These are phyloP conservation scores for Tinea semifulvella DNA, from an alignment of 2,888 invertebrate genomes.

Conservation along the genomic window DNA sequence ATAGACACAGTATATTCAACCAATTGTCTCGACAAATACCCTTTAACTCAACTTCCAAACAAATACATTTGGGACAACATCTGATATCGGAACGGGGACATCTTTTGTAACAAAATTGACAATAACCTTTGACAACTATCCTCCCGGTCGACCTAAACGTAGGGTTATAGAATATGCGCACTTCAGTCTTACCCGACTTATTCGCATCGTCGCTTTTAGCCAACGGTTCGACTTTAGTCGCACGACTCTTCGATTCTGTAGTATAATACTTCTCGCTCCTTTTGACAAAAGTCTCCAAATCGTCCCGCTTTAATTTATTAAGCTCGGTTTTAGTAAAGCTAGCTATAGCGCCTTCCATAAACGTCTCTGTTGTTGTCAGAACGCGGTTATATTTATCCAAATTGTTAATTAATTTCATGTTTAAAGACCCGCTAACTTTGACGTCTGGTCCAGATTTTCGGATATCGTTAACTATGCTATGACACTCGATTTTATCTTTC, in stretches of 20 bases:
- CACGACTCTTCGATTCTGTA: slow-evolving; percentile 37
- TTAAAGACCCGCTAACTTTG: slow-evolving; percentile 47
- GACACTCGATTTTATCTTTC: slow-evolving; percentile 47
- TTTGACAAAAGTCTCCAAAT: slow-evolving; percentile 53
- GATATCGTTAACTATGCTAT: slow-evolving; percentile 51
- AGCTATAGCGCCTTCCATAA: slow-evolving; percentile 44
- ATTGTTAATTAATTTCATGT: slow-evolving; percentile 48
- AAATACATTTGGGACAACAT: slow-evolving; percentile 45
- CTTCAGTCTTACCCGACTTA: slow-evolving; percentile 38
- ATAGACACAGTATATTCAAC: slow-evolving; percentile 45
- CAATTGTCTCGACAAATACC: slow-evolving; percentile 49
- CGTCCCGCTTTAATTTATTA: slow-evolving; percentile 35
- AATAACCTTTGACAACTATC: slow-evolving; percentile 34
- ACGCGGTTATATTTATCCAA: slow-evolving; percentile 51
- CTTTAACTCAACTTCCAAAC: slow-evolving; percentile 42
- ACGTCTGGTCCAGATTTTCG: slow-evolving; percentile 44
- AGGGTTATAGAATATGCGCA: slow-evolving; percentile 57
- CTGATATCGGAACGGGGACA: slow-evolving; percentile 46
- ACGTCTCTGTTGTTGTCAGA: slow-evolving; percentile 49
- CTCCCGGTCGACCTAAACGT: slow-evolving; percentile 41
- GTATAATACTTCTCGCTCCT: slow-evolving; percentile 58
- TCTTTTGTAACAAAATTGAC: slow-evolving; percentile 39
- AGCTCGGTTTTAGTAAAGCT: slow-evolving; percentile 50
- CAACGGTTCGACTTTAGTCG: slow-evolving; percentile 38
- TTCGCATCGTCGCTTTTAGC: slow-evolving; percentile 26